Evolutionary conservation across 2,113 vertebrate genomes (phyloP).

Genomic region (Struthidea cinerea): DNA sequence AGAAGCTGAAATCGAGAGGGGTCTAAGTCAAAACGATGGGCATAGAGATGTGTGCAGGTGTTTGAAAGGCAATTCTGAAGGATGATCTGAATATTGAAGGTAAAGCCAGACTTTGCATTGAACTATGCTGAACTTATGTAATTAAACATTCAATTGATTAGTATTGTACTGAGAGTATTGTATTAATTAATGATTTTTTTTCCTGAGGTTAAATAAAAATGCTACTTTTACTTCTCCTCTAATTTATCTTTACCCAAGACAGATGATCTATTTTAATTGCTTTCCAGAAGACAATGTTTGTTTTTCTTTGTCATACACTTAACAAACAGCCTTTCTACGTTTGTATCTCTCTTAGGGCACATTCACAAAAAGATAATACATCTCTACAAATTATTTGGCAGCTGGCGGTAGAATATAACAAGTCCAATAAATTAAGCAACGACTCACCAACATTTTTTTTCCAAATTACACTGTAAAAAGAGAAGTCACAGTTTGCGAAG

Average conservation of each 20-base stretch:
- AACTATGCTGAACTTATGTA: not conserved
- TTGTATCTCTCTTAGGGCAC: conserved; percentile 11
- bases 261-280: not conserved
- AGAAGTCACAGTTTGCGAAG: not conserved
- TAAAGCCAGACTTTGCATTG: not conserved
- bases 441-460: not conserved
- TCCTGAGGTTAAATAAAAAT: conserved; percentile 8
- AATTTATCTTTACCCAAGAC: conserved; percentile 16
- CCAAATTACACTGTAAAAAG: conserved; percentile 22
- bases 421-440: conserved; percentile 42
- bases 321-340: not conserved
- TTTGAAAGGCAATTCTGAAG: not conserved
- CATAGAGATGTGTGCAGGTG: not conserved
- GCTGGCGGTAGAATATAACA: conserved; percentile 13
- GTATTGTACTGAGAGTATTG: not conserved
- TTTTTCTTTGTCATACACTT: not conserved
- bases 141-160: not conserved
- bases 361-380: conserved; percentile 9
- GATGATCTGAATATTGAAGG: not conserved
- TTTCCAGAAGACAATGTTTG: not conserved
- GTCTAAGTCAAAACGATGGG: not conserved
- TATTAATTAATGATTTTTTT: not conserved
- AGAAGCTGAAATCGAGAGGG: not conserved
- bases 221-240: not conserved
- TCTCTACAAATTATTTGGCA: conserved; percentile 48